Conservation (phyloP, 2,888 invertebrate species). For the Muscina levida region DNA sequence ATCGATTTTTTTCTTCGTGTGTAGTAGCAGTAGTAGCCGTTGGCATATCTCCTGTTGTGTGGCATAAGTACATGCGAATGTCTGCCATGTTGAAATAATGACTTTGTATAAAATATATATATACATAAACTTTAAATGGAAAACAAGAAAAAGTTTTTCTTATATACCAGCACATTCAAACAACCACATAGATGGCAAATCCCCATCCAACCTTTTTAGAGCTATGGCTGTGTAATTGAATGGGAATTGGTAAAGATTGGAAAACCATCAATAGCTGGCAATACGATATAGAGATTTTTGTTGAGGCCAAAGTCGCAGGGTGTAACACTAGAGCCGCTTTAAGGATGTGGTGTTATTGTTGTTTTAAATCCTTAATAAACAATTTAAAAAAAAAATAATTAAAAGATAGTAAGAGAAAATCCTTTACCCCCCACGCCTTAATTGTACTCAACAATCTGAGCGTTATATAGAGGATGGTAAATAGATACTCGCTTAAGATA, state of each 20-base stretch:
- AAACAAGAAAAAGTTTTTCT: constrained; percentile 22
- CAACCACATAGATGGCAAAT: not conserved
- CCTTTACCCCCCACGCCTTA: constrained; percentile 11
- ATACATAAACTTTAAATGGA: constrained; percentile 33
- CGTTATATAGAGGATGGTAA: too few species aligned
- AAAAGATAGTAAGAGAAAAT: not conserved
- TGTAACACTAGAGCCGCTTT: constrained; percentile 16
- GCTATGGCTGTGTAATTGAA: not conserved
- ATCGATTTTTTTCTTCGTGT: not conserved
- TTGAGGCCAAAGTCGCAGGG: not conserved
- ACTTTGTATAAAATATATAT: constrained; percentile 29
- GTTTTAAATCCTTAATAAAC: constrained; percentile 27
- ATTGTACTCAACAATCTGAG: constrained; percentile 23
- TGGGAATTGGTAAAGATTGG: constrained; percentile 29
- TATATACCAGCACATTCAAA: not conserved
- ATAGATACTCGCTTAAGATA: too few species aligned
- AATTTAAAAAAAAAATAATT: constrained; percentile 28
- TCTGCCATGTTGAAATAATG: constrained; percentile 34
- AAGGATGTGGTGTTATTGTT: constrained; percentile 3
- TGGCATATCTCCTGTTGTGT: not conserved
- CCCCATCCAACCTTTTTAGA: not conserved
- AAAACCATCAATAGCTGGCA: constrained; percentile 28
- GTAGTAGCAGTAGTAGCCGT: not conserved
- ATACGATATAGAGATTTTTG: constrained; percentile 31
- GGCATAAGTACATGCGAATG: not conserved